Evolutionary conservation across 2,797 vertebrate genomes (phyloP).

Genomic region (Nyctibius grandis): DNA sequence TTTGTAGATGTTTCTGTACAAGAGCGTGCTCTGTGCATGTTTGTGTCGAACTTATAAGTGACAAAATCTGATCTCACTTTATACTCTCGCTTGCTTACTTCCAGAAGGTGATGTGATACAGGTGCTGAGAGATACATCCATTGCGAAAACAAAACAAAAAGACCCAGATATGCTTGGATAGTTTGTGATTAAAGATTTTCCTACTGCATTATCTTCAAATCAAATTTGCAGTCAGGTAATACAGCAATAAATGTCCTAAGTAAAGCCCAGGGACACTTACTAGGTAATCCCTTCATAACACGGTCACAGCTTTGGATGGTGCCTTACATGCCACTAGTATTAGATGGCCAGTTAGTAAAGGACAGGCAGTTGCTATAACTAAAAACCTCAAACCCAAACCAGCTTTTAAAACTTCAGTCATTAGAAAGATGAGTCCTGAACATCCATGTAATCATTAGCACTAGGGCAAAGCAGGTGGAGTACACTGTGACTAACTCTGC

Average conservation of each 20-base stretch:
- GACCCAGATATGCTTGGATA: neutral
- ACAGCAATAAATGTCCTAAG: neutral
- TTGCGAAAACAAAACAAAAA: neutral
- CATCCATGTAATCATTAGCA: neutral
- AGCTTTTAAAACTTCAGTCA: neutral
- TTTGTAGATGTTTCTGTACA: neutral
- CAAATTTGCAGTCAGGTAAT: neutral
- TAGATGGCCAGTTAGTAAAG: neutral
- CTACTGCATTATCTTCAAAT: neutral
- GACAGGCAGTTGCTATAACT: neutral
- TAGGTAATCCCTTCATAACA: neutral
- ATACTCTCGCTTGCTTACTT: neutral
- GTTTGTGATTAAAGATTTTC: neutral
- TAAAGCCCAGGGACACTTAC: neutral
- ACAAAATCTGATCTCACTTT: neutral
- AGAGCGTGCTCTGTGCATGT: neutral
- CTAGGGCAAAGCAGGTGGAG: neutral
- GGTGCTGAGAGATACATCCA: neutral
- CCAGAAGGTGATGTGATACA: neutral
- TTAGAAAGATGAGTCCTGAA: neutral
- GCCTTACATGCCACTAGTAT: neutral
- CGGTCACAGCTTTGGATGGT: neutral
- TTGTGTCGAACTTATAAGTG: neutral
- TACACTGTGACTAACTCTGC: neutral
- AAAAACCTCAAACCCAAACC: neutral